A percentile compares a stretch with the other conserved stretches of the same genome.
Conservation (phyloP, 2,888 invertebrate genomes). For the Orthosia incerta region DNA sequence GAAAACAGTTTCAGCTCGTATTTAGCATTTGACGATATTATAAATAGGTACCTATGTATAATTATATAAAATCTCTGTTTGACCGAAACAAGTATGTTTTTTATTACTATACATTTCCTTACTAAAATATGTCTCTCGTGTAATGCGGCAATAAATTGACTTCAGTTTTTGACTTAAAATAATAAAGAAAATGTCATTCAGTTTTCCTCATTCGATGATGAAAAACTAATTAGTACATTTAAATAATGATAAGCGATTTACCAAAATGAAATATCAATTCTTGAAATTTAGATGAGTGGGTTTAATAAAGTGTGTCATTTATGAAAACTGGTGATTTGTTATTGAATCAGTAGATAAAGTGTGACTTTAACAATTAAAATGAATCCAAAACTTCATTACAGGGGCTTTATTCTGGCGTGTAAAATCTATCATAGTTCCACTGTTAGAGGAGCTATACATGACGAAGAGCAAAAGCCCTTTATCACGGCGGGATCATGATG, state of each 20-base stretch:
- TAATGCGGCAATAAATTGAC: neutral
- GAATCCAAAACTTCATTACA: neutral
- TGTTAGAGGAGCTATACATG: no score
- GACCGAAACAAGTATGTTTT: neutral
- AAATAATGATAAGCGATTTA: constrained; percentile 1
- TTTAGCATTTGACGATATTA: no score
- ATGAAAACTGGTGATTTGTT: neutral
- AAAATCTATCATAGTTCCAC: no score
- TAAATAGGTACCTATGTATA: no score
- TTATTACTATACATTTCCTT: neutral
- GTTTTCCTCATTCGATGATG: neutral
- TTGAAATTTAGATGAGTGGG: neutral
- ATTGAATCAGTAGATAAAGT: neutral
- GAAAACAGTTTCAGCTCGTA: no score
- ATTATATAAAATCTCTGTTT: neutral
- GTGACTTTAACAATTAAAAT: neutral
- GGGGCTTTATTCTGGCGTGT: no score
- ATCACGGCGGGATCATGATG: no score
- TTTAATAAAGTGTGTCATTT: neutral
- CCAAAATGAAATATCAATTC: constrained; percentile 2
- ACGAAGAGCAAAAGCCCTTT: no score
- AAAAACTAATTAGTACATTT: neutral
- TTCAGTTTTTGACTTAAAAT: neutral
- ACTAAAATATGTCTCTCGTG: neutral
- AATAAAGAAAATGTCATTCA: neutral